phyloP scores from a whole-genome alignment of 2,113 vertebrate species.

The Apeltes quadracus region DNA sequence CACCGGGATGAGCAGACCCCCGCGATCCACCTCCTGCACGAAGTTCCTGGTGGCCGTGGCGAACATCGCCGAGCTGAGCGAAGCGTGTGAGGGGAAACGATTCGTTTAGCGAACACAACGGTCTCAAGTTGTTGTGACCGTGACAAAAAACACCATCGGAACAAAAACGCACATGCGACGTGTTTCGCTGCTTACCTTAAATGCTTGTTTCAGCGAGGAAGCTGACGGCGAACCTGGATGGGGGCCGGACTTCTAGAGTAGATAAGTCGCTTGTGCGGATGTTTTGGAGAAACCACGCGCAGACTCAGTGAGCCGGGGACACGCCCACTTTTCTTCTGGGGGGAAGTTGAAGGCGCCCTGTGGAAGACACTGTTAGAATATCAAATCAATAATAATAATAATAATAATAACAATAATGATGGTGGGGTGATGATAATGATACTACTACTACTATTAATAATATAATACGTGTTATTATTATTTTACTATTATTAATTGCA shows the following conservation, averaged over 20 bases:
- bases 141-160: not conserved
- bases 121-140: not conserved
- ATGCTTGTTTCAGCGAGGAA: not conserved
- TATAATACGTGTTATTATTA: too few species aligned
- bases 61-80: slow-evolving; percentile 83
- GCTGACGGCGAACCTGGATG: not conserved
- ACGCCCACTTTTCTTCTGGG: too few species aligned
- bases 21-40: slow-evolving; percentile 86
- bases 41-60: slow-evolving; percentile 90
- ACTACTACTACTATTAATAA: not conserved
- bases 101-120: not conserved
- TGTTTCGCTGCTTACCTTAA: not conserved
- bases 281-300: not conserved
- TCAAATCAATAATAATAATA: not conserved
- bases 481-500: too few species aligned
- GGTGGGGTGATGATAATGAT: not conserved
- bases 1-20: slow-evolving; percentile 86
- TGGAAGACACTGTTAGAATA: too few species aligned
- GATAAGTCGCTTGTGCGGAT: rapidly evolving
- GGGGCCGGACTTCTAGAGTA: not conserved
- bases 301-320: not conserved
- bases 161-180: not conserved
- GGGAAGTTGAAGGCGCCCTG: too few species aligned
- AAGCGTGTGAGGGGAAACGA: slow-evolving; percentile 17
- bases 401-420: not conserved